phyloP scores from a whole-genome alignment of 2,113 vertebrate species.

The Alexandromys fortis region DNA sequence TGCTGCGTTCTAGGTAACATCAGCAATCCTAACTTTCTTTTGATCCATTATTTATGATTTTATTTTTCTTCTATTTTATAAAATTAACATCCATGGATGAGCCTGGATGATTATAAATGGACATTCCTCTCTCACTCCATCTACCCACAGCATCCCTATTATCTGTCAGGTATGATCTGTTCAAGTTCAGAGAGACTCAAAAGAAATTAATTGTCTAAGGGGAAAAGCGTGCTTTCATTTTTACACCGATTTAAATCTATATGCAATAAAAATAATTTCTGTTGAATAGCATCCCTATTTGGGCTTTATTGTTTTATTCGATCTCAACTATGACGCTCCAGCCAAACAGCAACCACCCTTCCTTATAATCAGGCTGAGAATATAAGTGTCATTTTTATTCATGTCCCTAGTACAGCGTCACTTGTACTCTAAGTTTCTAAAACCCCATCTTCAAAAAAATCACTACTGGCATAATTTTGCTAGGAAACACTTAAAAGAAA shows the following conservation, averaged over 20 bases:
- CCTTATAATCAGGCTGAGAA: background rate
- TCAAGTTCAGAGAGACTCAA: conserved; percentile 2
- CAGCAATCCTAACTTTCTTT: background rate
- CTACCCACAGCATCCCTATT: fast-evolving
- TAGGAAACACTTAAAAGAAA: background rate
- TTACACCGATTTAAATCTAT: background rate
- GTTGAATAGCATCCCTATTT: background rate
- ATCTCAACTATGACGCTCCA: background rate
- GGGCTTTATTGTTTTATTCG: background rate
- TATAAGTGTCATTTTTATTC: background rate
- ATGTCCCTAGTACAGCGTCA: background rate
- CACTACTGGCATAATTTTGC: background rate
- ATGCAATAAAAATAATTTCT: background rate
- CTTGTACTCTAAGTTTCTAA: background rate
- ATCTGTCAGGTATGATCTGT: background rate
- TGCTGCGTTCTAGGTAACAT: background rate
- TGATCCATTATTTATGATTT: background rate
- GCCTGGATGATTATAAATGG: background rate
- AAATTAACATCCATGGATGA: background rate
- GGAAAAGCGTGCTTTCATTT: background rate
- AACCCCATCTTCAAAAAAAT: background rate
- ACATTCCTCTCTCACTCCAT: background rate
- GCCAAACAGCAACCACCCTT: background rate
- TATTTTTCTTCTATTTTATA: conserved; percentile 5
- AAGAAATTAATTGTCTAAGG: background rate